A percentile compares a stretch with the other conserved stretches of the same genome.
These are phyloP conservation scores for Calyptommatus sinebrachiatus DNA, from an alignment of 2,113 vertebrate species.

Conservation along the genomic window DNA sequence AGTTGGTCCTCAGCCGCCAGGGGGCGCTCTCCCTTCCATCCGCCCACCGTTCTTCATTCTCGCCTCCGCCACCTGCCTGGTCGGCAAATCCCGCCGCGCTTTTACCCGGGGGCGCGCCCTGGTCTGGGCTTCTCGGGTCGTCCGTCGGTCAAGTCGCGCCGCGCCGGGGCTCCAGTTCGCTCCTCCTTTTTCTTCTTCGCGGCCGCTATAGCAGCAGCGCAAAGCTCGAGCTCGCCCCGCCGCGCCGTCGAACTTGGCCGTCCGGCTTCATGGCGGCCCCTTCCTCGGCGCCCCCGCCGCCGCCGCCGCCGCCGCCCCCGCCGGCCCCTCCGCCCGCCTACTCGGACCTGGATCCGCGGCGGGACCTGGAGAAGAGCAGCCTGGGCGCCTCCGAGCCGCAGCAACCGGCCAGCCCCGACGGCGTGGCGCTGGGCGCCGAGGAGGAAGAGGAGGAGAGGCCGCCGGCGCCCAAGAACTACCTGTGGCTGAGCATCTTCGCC, in stretches of 20 bases:
- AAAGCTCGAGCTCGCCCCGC: too few species aligned
- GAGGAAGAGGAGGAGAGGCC: conserved; percentile 58
- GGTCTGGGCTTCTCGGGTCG: not conserved
- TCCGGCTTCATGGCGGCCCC: not conserved
- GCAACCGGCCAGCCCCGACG: conserved; percentile 51
- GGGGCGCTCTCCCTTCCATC: too few species aligned
- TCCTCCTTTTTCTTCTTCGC: too few species aligned
- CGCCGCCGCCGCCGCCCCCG: conserved; percentile 25
- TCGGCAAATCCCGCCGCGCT: conserved; percentile 9
- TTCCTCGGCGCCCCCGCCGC: not conserved
- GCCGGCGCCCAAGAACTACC: conserved; percentile 68
- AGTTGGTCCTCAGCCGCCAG: too few species aligned
- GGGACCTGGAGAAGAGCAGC: conserved; percentile 47
- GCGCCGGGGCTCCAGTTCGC: too few species aligned
- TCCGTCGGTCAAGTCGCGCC: too few species aligned
- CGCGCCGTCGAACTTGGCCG: not conserved
- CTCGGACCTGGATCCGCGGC: conserved; percentile 4
- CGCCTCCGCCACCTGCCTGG: not conserved
- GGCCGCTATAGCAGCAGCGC: not conserved
- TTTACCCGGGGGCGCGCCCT: not conserved
- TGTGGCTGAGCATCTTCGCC: conserved; percentile 77
- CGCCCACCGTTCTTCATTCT: too few species aligned
- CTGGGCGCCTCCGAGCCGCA: conserved; percentile 51
- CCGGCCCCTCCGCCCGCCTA: conserved; percentile 14
- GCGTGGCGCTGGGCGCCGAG: conserved; percentile 54